Evolutionary conservation across 1,140 invertebrate genomes (phyloP).

Genomic region (Lasioglossum albipes): DNA sequence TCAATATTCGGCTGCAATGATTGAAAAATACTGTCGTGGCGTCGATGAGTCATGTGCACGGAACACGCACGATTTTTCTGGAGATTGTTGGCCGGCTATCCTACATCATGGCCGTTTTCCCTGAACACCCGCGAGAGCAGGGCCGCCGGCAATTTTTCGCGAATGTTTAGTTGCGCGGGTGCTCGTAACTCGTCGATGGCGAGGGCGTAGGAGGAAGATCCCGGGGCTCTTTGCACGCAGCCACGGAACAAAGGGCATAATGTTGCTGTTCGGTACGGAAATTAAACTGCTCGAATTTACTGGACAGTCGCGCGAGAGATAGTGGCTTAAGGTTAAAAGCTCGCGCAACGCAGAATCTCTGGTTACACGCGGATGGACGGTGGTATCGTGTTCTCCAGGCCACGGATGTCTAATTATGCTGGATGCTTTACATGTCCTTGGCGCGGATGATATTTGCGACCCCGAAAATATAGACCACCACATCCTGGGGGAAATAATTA

Average conservation of each 20-base stretch:
- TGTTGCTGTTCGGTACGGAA: constrained; percentile 14
- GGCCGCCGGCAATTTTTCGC: constrained; percentile 10
- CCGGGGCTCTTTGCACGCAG: too few species aligned
- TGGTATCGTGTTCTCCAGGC: constrained; percentile 26
- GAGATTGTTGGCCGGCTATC: too few species aligned
- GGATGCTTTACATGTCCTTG: constrained; percentile 38
- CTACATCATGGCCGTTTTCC: constrained; percentile 5
- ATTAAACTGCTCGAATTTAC: constrained; percentile 60
- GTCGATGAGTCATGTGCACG: too few species aligned
- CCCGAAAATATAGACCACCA: neutral
- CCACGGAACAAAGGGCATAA: constrained; percentile 38
- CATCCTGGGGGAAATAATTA: neutral
- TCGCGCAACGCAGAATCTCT: constrained; percentile 49
- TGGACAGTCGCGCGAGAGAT: constrained; percentile 38
- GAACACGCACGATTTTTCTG: too few species aligned
- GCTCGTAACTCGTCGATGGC: constrained; percentile 32
- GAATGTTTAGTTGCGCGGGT: constrained; percentile 21
- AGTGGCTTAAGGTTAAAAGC: constrained; percentile 43
- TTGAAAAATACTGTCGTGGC: too few species aligned
- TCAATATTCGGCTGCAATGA: too few species aligned
- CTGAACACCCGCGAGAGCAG: neutral
- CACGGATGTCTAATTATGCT: constrained; percentile 49
- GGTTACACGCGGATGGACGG: constrained; percentile 50
- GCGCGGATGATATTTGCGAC: constrained; percentile 29
- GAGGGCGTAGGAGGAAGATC: constrained; percentile 33